phyloP scores from a whole-genome alignment of 2,113 vertebrate species.

The Takifugu bimaculatus region DNA sequence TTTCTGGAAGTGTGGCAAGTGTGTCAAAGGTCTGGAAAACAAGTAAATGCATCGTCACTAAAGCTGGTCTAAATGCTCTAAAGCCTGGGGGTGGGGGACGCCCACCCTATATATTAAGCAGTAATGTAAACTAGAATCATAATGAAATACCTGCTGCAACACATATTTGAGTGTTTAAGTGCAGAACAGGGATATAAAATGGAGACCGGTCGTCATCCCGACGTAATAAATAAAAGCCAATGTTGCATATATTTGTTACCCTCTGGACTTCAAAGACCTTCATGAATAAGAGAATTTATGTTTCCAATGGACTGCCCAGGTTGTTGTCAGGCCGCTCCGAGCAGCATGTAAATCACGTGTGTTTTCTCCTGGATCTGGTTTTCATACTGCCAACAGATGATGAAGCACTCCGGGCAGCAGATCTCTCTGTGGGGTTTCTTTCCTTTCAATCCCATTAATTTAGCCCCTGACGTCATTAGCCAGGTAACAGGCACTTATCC shows the following conservation, averaged over 20 bases:
- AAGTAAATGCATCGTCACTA: too few species aligned
- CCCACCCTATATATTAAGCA: too few species aligned
- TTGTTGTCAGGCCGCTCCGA: conserved; percentile 24
- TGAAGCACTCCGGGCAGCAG: conserved; percentile 15
- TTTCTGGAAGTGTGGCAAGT: too few species aligned
- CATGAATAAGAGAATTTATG: conserved; percentile 47
- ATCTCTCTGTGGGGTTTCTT: conserved; percentile 3
- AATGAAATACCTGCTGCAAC: not conserved
- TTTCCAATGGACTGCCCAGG: conserved; percentile 18
- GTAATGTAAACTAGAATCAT: not conserved
- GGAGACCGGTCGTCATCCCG: conserved; percentile 7
- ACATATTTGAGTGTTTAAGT: not conserved
- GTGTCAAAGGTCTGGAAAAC: too few species aligned
- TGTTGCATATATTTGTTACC: conserved; percentile 22
- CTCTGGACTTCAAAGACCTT: conserved; percentile 52
- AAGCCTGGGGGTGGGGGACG: too few species aligned
- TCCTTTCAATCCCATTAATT: conserved; percentile 15
- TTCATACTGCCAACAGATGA: conserved; percentile 38
- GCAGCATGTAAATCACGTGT: conserved; percentile 37
- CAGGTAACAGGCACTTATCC: conserved; percentile 43
- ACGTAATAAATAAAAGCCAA: conserved; percentile 25
- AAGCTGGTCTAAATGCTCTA: too few species aligned
- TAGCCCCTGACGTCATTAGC: conserved; percentile 15
- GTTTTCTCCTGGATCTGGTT: conserved; percentile 27
- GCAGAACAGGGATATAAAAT: not conserved